Evolutionary conservation across 2,797 vertebrate species (phyloP), one percentile per base, ranked within the genome.

Genomic region (Chaenodraco wilsoni): DNA sequence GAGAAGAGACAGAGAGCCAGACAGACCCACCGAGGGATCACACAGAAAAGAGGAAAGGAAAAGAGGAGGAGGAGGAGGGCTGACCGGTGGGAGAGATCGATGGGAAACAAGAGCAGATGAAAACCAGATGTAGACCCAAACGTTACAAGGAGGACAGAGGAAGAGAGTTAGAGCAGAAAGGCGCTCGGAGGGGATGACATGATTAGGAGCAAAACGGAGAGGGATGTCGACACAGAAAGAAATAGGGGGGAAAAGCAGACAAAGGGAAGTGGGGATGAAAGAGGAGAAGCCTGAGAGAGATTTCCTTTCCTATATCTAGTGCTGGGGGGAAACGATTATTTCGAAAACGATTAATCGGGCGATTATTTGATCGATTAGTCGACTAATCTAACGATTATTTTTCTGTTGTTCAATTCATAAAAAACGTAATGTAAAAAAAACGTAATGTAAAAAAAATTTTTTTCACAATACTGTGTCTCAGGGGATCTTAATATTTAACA

Each of bases 31-130:
- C 15, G 46, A 66, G 65, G 74, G 65, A 57, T 66, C 82, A 85
- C 79, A 84, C 77, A 81, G 67, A 81, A 61, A 81, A 58, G 63
- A 79, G 57, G 67, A 67, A 61, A 79, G 75, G 19, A 40, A 40
- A 40, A 5, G 44, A 62, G 21, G 21, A 21, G 81, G 75, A 73
- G 79, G 79, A n/a, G n/a, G n/a, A n/a, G n/a, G n/a, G 6, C 69
- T 75, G 79, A 88, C 72, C 72, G 43, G 84, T 51, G 79, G 84
- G 84, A 89, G 74, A 86, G 83, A 91, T 90, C 70, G 87, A 89
- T 91, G 92, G 92, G 90, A 92, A 94, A 92, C 83, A 48, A 85
- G 84, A 88, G 90, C 86, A 84, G 84, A 94, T 93, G 65, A 82
- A 88, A 93, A 91, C 88, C 92, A 94, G 91, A 94, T 93, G 93